Evolutionary conservation across 2,113 vertebrate species (phyloP), one percentile per base, ranked within the genome.

Genomic region (Scatophagus argus): DNA sequence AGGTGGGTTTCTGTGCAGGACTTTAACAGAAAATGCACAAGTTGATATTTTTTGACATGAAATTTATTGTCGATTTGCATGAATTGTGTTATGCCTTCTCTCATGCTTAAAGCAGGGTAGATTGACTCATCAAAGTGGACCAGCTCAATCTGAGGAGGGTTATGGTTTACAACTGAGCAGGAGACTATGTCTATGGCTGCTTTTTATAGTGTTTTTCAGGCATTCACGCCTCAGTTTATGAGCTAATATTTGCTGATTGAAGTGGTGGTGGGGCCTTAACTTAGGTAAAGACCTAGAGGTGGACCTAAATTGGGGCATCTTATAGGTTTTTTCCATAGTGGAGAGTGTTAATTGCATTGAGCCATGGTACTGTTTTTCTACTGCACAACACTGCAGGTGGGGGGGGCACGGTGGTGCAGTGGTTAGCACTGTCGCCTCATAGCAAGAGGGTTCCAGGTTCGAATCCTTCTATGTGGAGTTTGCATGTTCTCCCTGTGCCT

Each of bases 131-230:
- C 82, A 89, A 89, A 94, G 70, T 31, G 14, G 0, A 69, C n/a
- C n/a, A 16, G 91, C 89, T 85, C 88, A 68, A 88, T 90, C n/a
- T 31, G 32, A 38, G 27, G 47, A 46, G 56, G 34, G 69, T 19
- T 58, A 19, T 9, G 36, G 84, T 94, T 95, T 95, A 95, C 41
- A 88, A 82, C 93, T 71, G 87, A 89, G 93, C 91, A 74, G 84
- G 83, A 88, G 89, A 93, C 89, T 91, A 88, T 81, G 91, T 93
- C 83, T 90, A 89, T 46, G 6, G 49, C 41, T 59, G 27, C 31
- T 87, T 94, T 95, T 93, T 63, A 95, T 87, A 88, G 92, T 87
- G 89, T 89, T 74, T 91, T 80, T 93, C 92, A 86, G 89, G 91
- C 93, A 94, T 91, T 92, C 91, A 93, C 87, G 91, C 84, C 0